phyloP scores from a whole-genome alignment of 2,888 invertebrate genomes.

The Dorcus parallelipipedus region DNA sequence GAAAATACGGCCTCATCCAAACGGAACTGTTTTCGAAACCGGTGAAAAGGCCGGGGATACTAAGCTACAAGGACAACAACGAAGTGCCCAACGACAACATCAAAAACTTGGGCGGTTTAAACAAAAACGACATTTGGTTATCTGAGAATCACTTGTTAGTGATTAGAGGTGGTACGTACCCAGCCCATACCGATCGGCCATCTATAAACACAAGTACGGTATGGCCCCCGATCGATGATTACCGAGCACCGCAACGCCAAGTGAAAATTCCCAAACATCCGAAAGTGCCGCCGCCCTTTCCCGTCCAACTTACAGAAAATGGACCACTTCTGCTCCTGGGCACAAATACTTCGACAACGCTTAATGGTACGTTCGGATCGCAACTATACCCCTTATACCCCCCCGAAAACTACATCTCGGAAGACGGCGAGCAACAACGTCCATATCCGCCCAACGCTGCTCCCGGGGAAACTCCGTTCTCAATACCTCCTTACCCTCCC shows the following conservation, averaged over 20 bases:
- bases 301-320: conserved; percentile 80
- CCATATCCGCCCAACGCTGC: conserved; percentile 64
- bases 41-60: conserved; percentile 71
- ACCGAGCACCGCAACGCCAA: conserved; percentile 77
- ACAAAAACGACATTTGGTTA: conserved; percentile 84
- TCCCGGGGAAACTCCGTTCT: conserved; percentile 63
- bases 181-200: conserved; percentile 48
- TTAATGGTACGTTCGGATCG: conserved; percentile 61
- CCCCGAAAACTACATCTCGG: conserved; percentile 46
- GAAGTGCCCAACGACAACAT: conserved; percentile 80
- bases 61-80: conserved; percentile 77
- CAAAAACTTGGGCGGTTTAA: conserved; percentile 76
- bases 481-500: conserved; percentile 62
- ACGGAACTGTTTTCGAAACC: conserved; percentile 73
- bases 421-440: conserved; percentile 55
- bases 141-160: conserved; percentile 85
- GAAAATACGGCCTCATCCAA: conserved; percentile 85
- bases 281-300: conserved; percentile 89
- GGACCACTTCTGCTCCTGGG: conserved; percentile 86
- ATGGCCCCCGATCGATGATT: conserved; percentile 84
- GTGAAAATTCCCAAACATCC: conserved; percentile 81
- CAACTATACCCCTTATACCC: conserved; percentile 45
- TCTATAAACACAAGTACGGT: conserved; percentile 48
- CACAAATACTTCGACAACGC: conserved; percentile 71
- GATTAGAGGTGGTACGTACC: conserved; percentile 73